Evolutionary conservation across 2,113 vertebrate species (phyloP).

Genomic region (Otus sunia): DNA sequence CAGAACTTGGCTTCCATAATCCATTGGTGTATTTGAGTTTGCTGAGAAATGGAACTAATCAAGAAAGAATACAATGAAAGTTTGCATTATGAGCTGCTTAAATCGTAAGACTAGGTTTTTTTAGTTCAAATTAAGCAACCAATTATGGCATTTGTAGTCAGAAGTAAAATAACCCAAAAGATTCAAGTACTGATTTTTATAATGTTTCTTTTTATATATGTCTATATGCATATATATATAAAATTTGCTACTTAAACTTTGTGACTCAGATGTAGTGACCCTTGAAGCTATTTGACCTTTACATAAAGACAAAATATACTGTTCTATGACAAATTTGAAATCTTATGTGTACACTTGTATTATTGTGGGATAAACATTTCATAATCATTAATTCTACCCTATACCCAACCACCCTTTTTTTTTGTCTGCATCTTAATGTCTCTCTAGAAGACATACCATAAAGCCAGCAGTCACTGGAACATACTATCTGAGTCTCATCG

Average conservation of each 20-base stretch:
- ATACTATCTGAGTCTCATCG: accelerated
- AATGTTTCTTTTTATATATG: neutral
- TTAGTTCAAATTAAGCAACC: neutral
- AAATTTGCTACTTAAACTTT: neutral
- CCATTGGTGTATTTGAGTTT: neutral
- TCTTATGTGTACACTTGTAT: neutral
- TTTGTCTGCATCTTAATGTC: neutral
- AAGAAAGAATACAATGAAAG: neutral
- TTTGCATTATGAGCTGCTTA: neutral
- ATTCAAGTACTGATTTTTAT: neutral
- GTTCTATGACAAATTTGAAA: neutral
- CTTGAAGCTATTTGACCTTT: neutral
- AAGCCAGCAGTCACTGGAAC: neutral
- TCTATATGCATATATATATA: neutral
- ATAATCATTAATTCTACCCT: neutral
- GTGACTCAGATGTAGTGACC: neutral
- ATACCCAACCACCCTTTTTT: neutral
- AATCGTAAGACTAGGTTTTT: neutral
- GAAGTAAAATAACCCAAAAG: neutral
- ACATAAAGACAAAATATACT: neutral
- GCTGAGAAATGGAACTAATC: neutral
- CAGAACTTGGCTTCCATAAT: neutral
- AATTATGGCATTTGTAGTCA: neutral
- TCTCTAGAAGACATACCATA: neutral
- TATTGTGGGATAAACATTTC: neutral